Base-by-base conservation (phyloP, 2,113 vertebrate genomes). In the Meleagris gallopavo region DNA sequence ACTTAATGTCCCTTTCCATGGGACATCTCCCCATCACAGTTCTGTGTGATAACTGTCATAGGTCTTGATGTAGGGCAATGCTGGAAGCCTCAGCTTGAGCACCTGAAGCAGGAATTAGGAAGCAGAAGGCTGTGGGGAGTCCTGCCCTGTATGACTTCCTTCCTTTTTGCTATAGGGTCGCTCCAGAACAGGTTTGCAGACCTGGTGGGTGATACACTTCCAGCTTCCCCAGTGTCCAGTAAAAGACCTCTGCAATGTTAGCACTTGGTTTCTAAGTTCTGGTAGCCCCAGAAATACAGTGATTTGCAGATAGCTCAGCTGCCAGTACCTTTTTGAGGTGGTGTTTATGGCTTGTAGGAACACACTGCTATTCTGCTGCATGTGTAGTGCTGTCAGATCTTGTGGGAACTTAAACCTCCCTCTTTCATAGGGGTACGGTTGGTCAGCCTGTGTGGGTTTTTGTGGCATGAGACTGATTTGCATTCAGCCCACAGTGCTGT, bases 391-490 rank as follows among this genome's bases (percentile, higher is more conserved):
- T 29, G 18, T 8, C 43, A 46, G 5, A 41, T 64, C 21, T 13
- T 57, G 30, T 4, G 76, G 84, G 45, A 66, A 2, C 55, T 60
- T 11, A 11, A 32, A 14, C 36, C 55, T 69, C 25, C 36, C 41
- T 2, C 88, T 41, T 17, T 7, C 48, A 19, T 21, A 9, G 60
- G 46, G 69, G n/a, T 25, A 4, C 0, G 9, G 43, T 46, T 36
- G 54, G n/a, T 40, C n/a, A 5, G 48, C 6, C 72, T 13, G 4
- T 8, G 0, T 2, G 2, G 79, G 88, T 67, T 9, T 0, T 34
- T 61, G 25, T 61, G 76, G 72, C 57, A 7, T 29, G 40, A 40
- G 34, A 3, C 46, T 2, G 18, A 3, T 86, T 64, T 86, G 86
- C 57, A 32, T 74, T 66, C 65, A 83, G 79, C 86, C 76, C 83